Evolutionary conservation across 2,113 vertebrate genomes (phyloP).

Genomic region (Trichomycterus rosablanca): DNA sequence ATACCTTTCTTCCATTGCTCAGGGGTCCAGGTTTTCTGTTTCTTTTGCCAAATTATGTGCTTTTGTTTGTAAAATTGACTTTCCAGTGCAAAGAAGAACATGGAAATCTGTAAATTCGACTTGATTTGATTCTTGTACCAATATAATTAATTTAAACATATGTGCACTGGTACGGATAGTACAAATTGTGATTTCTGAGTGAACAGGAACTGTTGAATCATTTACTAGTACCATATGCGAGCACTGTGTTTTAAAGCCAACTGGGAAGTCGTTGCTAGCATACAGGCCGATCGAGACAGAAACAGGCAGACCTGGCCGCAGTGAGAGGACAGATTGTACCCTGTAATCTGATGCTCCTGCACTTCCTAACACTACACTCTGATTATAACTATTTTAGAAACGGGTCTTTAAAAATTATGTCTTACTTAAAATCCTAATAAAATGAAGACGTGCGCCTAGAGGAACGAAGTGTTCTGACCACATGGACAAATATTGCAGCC

Average conservation of each 20-base stretch:
- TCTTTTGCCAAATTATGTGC: too few species aligned
- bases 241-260: not conserved
- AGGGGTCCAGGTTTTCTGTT: too few species aligned
- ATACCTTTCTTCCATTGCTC: too few species aligned
- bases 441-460: not conserved
- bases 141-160: too few species aligned
- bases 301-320: constrained; percentile 12
- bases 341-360: constrained; percentile 11
- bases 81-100: too few species aligned
- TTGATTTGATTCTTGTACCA: too few species aligned
- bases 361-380: not conserved
- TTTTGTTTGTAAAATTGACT: too few species aligned
- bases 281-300: not conserved
- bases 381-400: not conserved
- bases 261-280: not conserved
- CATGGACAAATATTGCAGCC: not conserved
- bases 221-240: constrained; percentile 9
- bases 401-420: not conserved
- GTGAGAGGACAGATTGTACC: constrained; percentile 19
- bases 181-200: not conserved
- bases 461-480: constrained; percentile 1
- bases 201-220: constrained; percentile 2
- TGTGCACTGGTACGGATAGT: too few species aligned
- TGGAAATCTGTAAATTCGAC: too few species aligned
- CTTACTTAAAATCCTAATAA: not conserved